A percentile compares a stretch with the other conserved stretches of the same genome.
These are phyloP conservation scores for Allolobophora icterica DNA, from an alignment of 2,888 invertebrate species.

Conservation along the genomic window DNA sequence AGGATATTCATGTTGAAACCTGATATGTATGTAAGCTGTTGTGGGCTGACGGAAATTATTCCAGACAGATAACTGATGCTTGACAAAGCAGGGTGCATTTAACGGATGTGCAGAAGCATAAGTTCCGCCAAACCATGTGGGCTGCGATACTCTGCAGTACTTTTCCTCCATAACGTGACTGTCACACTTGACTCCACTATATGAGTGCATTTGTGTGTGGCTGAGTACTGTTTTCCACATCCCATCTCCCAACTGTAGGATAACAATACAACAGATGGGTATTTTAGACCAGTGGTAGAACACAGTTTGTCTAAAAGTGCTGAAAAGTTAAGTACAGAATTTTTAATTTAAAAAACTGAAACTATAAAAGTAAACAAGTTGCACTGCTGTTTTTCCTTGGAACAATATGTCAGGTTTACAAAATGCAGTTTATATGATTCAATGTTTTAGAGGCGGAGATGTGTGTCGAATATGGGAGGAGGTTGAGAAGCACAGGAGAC, in stretches of 20 bases:
- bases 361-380: neutral
- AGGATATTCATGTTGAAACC: neutral
- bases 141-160: no score
- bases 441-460: constrained; percentile 76
- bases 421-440: neutral
- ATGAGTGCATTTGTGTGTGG: no score
- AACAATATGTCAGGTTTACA: neutral
- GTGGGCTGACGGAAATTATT: neutral
- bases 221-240: no score
- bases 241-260: no score
- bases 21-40: neutral
- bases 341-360: neutral
- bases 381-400: neutral
- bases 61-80: neutral
- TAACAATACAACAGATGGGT: neutral
- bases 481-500: constrained; percentile 70
- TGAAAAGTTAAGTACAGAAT: neutral
- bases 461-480: constrained; percentile 86
- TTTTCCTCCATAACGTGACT: no score
- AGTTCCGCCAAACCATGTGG: neutral
- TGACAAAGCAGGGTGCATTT: neutral
- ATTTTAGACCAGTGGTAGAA: neutral
- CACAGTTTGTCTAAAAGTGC: neutral
- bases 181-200: no score
- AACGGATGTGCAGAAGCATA: neutral